Percentiles rank a stretch among this genome's conserved stretches.
phyloP scores from a whole-genome alignment of 2,797 vertebrate genomes.

The Etheostoma nigrum region DNA sequence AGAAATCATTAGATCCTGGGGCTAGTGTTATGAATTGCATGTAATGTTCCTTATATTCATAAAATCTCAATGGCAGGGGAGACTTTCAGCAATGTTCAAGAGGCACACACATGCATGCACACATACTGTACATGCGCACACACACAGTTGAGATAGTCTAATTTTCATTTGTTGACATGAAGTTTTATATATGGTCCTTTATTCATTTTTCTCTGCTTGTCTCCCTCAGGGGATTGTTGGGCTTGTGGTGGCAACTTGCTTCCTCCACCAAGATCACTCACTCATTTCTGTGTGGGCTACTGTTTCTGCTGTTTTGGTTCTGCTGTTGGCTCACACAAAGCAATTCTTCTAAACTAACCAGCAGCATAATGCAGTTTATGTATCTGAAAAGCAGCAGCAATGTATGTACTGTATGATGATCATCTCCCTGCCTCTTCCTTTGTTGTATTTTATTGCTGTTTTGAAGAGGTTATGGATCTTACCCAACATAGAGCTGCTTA shows the following conservation, averaged over 20 bases:
- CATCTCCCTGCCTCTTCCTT: constrained; percentile 23
- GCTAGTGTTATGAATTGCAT: constrained; percentile 80
- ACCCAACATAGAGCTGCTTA: constrained; percentile 34
- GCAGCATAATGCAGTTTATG: constrained; percentile 21
- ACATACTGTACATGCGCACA: neutral
- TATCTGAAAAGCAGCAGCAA: constrained; percentile 19
- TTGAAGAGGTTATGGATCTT: constrained; percentile 47
- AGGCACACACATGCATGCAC: constrained; percentile 22
- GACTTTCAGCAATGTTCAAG: constrained; percentile 71
- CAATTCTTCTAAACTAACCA: constrained; percentile 2
- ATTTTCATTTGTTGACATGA: constrained; percentile 64
- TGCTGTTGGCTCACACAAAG: constrained; percentile 16
- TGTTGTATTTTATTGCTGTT: constrained; percentile 40
- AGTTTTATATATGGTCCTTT: constrained; percentile 50
- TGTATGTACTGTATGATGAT: constrained; percentile 17
- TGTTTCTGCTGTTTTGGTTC: constrained; percentile 12
- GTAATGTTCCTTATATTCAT: constrained; percentile 79
- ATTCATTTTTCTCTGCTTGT: constrained; percentile 38
- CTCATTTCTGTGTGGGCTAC: constrained; percentile 25
- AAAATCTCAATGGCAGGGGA: constrained; percentile 75
- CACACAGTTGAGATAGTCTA: constrained; percentile 34
- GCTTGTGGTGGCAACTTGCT: constrained; percentile 41
- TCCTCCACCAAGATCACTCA: constrained; percentile 34
- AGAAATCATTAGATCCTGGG: constrained; percentile 81
- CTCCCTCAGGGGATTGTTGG: constrained; percentile 19